Evolutionary conservation across 2,888 invertebrate species (phyloP).

Genomic region (Clistopyga incitator): DNA sequence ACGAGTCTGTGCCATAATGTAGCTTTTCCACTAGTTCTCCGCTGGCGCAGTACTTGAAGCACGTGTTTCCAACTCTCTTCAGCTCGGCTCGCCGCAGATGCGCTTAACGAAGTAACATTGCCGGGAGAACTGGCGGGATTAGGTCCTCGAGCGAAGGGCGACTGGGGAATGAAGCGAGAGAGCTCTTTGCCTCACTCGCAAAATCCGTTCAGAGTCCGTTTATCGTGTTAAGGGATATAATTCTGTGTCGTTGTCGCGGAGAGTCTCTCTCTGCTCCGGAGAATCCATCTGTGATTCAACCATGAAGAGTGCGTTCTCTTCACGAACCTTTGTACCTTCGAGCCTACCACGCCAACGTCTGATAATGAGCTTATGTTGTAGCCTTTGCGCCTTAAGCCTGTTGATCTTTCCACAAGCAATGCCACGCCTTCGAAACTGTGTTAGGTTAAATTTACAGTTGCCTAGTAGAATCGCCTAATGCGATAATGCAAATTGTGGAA

Average conservation of each 20-base stretch:
- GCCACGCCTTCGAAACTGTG: conserved; percentile 51
- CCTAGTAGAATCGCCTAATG: too few species aligned
- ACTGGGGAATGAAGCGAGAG: conserved; percentile 53
- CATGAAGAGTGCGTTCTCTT: conserved; percentile 4
- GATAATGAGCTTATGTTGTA: conserved; percentile 55
- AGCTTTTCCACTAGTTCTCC: conserved; percentile 10
- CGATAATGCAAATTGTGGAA: too few species aligned
- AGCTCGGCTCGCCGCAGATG: conserved; percentile 45
- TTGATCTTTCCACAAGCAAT: conserved; percentile 37
- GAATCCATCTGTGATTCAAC: conserved; percentile 20
- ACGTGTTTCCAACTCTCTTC: conserved; percentile 13
- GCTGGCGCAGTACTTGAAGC: not conserved
- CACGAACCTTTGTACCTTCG: conserved; percentile 18
- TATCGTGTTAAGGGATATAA: conserved; percentile 49
- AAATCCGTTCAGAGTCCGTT: conserved; percentile 66
- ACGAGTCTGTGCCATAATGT: not conserved
- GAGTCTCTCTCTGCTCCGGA: not conserved
- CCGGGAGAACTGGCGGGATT: conserved; percentile 68
- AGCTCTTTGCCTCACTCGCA: conserved; percentile 48
- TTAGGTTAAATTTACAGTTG: not conserved
- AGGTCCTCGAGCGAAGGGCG: conserved; percentile 68
- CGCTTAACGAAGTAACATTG: conserved; percentile 68
- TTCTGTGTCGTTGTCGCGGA: conserved; percentile 66
- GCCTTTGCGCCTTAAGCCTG: conserved; percentile 41
- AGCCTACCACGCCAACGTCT: not conserved